phyloP scores from a whole-genome alignment of 2,888 invertebrate genomes.

The Diabrotica balteata region DNA sequence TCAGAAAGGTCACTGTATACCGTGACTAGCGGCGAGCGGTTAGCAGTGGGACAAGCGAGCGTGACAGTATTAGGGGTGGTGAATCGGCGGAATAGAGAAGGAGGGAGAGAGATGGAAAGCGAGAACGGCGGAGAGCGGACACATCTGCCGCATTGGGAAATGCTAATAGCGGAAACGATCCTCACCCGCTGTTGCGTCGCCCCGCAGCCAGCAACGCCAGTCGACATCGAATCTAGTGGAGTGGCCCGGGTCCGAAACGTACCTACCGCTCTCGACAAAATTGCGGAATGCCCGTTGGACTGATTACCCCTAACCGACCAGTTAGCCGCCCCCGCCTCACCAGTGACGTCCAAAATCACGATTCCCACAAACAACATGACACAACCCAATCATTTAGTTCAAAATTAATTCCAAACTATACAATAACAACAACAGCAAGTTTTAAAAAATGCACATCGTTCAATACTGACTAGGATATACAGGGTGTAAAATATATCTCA shows the following conservation, averaged over 20 bases:
- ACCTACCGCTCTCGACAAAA: constrained; percentile 23
- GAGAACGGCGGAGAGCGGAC: constrained; percentile 33
- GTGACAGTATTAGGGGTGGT: constrained; percentile 6
- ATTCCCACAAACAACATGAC: too few relatives aligned
- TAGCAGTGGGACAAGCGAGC: constrained; percentile 8
- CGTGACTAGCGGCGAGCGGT: constrained; percentile 7
- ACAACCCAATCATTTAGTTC: too few relatives aligned
- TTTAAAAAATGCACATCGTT: too few relatives aligned
- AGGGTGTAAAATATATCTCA: too few relatives aligned
- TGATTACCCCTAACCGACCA: constrained; percentile 9
- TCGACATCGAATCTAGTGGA: constrained; percentile 23
- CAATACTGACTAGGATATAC: too few relatives aligned
- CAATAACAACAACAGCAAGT: too few relatives aligned
- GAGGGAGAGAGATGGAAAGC: constrained; percentile 22
- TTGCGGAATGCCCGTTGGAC: constrained; percentile 39
- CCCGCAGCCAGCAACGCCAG: constrained; percentile 27
- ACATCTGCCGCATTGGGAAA: constrained; percentile 55
- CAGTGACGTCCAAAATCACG: constrained; percentile 4
- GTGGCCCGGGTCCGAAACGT: constrained; percentile 29
- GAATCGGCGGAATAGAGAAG: constrained; percentile 6
- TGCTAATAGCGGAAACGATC: constrained; percentile 55
- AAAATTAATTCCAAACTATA: too few relatives aligned
- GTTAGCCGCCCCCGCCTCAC: neutral
- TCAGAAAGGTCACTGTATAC: neutral
- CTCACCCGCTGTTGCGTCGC: constrained; percentile 45